Evolutionary conservation across 2,888 invertebrate genomes (phyloP).

Genomic region (Nymphalis c-album): DNA sequence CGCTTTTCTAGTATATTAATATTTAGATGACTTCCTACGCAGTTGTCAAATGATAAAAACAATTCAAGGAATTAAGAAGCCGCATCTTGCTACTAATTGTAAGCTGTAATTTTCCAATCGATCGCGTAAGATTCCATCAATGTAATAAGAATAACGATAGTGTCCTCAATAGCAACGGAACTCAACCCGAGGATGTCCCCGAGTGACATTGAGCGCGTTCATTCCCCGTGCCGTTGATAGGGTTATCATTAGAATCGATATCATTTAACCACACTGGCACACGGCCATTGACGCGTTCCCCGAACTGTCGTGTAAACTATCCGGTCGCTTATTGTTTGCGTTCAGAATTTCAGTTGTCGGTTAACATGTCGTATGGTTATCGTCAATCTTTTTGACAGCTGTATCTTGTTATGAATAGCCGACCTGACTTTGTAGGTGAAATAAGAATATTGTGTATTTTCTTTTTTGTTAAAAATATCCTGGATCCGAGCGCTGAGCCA

Average conservation of each 20-base stretch:
- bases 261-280: conserved; percentile 31
- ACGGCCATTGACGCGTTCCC: conserved; percentile 20
- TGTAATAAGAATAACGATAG: background rate
- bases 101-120: background rate
- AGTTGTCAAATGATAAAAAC: no score
- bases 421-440: no score
- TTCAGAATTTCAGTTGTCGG: conserved; percentile 12
- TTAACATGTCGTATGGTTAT: conserved; percentile 7
- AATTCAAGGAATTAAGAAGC: no score
- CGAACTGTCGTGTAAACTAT: conserved; percentile 24
- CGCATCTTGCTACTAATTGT: no score
- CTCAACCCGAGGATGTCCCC: background rate
- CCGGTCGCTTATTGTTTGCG: conserved; percentile 13
- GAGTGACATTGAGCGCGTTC: conserved; percentile 27
- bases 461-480: no score
- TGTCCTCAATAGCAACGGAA: background rate
- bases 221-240: conserved; percentile 30
- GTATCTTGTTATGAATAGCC: no score
- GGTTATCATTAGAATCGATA: conserved; percentile 33
- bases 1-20: no score
- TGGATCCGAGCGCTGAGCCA: no score
- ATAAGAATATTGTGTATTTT: no score
- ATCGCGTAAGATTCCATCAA: background rate
- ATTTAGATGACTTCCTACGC: no score
- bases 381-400: background rate